Conservation (phyloP, 2,113 vertebrate species). For the Smithornis capensis region DNA sequence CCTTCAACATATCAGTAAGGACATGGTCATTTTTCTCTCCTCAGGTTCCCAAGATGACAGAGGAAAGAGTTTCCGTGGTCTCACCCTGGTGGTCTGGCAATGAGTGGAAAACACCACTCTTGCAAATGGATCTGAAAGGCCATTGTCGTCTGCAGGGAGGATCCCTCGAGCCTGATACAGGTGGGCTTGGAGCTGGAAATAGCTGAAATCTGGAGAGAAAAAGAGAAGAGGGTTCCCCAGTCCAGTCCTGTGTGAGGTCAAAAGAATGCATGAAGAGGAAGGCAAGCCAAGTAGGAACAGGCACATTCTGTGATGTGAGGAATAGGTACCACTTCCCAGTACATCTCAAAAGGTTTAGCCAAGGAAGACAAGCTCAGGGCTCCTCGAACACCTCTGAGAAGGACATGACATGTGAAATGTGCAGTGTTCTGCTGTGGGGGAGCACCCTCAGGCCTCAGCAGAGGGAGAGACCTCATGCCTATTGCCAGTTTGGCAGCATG, state of each 20-base stretch:
- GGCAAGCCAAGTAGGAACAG: not conserved
- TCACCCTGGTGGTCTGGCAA: slow-evolving; percentile 86
- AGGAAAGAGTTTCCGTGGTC: not conserved
- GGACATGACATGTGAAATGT: not conserved
- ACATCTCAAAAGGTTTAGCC: not conserved
- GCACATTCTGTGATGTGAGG: not conserved
- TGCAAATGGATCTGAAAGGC: slow-evolving; percentile 89
- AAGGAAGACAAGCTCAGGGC: not conserved
- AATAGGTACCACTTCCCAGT: not conserved
- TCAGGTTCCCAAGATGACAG: not conserved
- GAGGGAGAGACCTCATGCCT: not conserved
- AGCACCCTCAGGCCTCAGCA: not conserved
- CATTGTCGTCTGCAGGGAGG: slow-evolving; percentile 87
- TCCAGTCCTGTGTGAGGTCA: not conserved
- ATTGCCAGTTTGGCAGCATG: not conserved
- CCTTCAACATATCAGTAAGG: not conserved
- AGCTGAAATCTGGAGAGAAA: slow-evolving; percentile 76
- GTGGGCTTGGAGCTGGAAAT: slow-evolving; percentile 92
- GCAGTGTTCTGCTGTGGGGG: not conserved
- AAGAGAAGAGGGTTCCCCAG: not conserved
- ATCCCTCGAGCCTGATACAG: slow-evolving; percentile 91
- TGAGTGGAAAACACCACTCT: slow-evolving; percentile 89
- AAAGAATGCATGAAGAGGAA: not conserved
- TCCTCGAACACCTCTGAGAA: not conserved
- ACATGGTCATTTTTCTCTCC: not conserved